Percentiles rank a stretch among this genome's conserved stretches.
These are phyloP conservation scores for Ochropleura leucogaster DNA, from an alignment of 2,888 invertebrate species.

Conservation along the genomic window DNA sequence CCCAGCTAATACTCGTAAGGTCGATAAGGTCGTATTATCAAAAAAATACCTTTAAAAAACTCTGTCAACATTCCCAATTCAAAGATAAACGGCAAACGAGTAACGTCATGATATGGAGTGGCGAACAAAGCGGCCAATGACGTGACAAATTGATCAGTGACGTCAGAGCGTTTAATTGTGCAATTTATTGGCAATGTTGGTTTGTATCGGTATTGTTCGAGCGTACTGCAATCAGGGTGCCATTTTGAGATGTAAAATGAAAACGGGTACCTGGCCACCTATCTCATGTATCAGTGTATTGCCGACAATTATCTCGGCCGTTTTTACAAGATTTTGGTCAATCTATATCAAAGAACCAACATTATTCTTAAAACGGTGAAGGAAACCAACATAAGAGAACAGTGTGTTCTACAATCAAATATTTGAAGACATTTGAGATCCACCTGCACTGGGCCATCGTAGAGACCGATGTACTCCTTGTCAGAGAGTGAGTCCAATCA, in stretches of 20 bases:
- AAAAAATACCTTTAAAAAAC: background rate
- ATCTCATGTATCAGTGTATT: background rate
- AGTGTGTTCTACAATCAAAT: too few species aligned
- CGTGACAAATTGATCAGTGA: constrained; percentile 62
- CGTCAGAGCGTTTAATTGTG: constrained; percentile 60
- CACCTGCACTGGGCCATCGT: too few species aligned
- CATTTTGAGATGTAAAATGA: background rate
- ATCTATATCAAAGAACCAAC: too few species aligned
- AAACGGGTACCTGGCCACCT: background rate
- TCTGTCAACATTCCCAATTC: background rate
- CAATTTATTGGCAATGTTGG: constrained; percentile 45
- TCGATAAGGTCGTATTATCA: too few species aligned
- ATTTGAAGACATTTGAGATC: too few species aligned
- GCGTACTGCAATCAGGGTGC: constrained; percentile 4
- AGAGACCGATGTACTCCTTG: too few species aligned
- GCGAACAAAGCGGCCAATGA: constrained; percentile 58
- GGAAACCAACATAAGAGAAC: too few species aligned
- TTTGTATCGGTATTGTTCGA: constrained; percentile 28
- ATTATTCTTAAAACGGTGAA: too few species aligned
- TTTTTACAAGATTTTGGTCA: too few species aligned
- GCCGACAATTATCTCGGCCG: background rate
- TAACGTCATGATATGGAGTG: constrained; percentile 53
- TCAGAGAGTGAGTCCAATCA: too few species aligned
- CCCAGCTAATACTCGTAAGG: too few species aligned
- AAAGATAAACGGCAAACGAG: constrained; percentile 41